Evolutionary conservation across 2,888 invertebrate species (phyloP), one percentile per base, ranked within the genome.

Genomic region (Chorisops tibialis): DNA sequence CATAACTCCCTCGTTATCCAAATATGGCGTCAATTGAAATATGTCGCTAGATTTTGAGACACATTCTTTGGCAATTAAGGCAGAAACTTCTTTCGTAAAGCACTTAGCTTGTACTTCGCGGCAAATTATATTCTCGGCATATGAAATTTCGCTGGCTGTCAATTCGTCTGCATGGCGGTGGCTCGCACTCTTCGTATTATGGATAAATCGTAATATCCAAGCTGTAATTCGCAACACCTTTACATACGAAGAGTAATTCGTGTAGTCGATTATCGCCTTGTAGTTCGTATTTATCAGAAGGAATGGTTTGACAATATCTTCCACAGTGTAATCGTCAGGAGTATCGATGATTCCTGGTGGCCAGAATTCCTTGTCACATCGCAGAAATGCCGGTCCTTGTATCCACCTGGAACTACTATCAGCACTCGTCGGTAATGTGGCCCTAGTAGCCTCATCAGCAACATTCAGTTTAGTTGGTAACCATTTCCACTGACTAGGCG

Each of bases 161-260:
- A 43, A 30, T 41, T 38, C 61, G 22, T n/a, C 43, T 4, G 1
- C 1, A 1, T 1, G 22, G 9, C 2, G 1, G 1, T 48, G 3
- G n/a, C 1, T 22, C 12, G 48, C 1, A 4, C n/a, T 11, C 12
- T 37, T 37, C 9, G 11, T 11, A 37, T 37, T 37, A 11, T 37
- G 7, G 7, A 37, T 11, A 37, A 37, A 37, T 11, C 37, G 37
- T 11, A 37, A 7, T 11, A 37, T 11, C 7, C 12, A 37, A 11
- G 58, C 58, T 7, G 43, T 58, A n/a, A 14, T 30, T 39, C 58
- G 39, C 24, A n/a, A 11, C 58, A 58, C 9, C 16, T 58, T 58
- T 16, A 30, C 4, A 12, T 9, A 58, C n/a, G 12, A 12, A 4
- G 58, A 58, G 16, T 12, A 47, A 22, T 14, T 58, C 12, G 19